phyloP scores from a whole-genome alignment of 2,113 vertebrate species.

The Chiloscyllium plagiosum region DNA sequence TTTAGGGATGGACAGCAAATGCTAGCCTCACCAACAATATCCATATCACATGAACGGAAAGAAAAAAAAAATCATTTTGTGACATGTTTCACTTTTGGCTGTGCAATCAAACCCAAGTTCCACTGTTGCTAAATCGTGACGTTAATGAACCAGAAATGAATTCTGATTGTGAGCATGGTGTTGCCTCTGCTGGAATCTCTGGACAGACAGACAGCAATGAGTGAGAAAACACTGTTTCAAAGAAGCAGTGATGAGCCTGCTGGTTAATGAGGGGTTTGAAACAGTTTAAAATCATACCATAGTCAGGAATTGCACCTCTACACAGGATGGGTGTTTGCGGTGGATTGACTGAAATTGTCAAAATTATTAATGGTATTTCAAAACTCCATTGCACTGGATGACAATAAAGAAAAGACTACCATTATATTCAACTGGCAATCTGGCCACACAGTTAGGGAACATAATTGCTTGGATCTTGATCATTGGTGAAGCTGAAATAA shows the following conservation, averaged over 20 bases:
- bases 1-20: too few species aligned
- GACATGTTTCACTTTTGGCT: background rate
- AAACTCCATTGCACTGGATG: background rate
- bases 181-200: background rate
- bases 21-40: too few species aligned
- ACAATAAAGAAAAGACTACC: background rate
- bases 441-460: background rate
- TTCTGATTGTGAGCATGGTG: background rate
- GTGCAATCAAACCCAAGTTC: background rate
- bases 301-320: background rate
- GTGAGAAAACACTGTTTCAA: background rate
- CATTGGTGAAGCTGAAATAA: background rate
- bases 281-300: background rate
- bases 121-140: background rate
- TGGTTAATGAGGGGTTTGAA: background rate
- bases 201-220: background rate
- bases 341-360: background rate
- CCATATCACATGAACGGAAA: too few species aligned
- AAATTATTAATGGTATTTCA: background rate
- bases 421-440: background rate
- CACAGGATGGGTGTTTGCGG: background rate
- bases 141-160: background rate
- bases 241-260: background rate
- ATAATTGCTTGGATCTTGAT: background rate
- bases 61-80: background rate